These are phyloP conservation scores for Tangachromis dhanisi DNA, from an alignment of 2,113 vertebrate species.

Conservation along the genomic window DNA sequence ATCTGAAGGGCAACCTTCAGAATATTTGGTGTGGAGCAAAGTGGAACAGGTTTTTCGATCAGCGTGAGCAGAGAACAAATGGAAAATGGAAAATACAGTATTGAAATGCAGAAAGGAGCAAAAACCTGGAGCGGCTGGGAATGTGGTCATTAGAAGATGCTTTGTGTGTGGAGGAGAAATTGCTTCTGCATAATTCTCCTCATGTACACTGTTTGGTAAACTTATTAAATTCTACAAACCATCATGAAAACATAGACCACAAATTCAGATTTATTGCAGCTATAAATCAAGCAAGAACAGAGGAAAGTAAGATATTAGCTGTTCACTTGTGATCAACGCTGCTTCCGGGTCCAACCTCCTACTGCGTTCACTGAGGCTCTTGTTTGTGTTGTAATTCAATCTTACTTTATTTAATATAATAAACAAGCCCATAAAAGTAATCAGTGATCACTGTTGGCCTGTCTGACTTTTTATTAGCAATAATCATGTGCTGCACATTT, in stretches of 20 bases:
- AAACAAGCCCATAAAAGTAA: background rate
- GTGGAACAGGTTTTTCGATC: background rate
- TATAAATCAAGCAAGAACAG: background rate
- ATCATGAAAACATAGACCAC: background rate
- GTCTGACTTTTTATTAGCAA: background rate
- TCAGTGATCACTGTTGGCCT: background rate
- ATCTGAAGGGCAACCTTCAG: background rate
- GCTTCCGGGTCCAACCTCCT: background rate
- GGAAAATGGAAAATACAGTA: background rate
- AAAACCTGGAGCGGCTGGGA: background rate
- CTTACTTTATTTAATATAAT: background rate
- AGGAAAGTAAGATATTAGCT: background rate
- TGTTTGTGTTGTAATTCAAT: background rate
- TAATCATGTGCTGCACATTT: background rate
- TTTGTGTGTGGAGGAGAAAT: background rate
- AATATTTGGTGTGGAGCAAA: background rate
- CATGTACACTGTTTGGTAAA: background rate
- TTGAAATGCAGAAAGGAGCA: background rate
- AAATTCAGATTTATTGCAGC: background rate
- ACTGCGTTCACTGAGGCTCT: background rate
- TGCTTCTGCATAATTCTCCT: background rate
- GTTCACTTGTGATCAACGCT: background rate
- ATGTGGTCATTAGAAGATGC: background rate
- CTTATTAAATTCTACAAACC: background rate
- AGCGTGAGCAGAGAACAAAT: background rate